Evolutionary conservation across 2,113 vertebrate species (phyloP).

Genomic region (Thinocorus orbignyianus): DNA sequence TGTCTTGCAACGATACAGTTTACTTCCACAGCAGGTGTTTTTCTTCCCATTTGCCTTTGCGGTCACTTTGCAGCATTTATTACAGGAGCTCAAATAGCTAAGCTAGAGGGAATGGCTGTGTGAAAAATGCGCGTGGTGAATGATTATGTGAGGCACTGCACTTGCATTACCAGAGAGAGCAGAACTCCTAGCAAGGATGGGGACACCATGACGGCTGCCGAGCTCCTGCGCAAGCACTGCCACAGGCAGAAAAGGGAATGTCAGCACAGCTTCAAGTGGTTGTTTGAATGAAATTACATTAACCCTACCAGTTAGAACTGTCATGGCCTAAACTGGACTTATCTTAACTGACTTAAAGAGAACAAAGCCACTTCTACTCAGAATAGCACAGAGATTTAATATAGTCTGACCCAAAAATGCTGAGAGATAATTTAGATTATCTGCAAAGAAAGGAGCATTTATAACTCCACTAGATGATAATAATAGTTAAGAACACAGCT

Average conservation of each 20-base stretch:
- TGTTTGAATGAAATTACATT: neutral
- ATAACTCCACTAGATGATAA: neutral
- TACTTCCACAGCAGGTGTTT: neutral
- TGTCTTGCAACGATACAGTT: neutral
- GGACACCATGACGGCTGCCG: neutral
- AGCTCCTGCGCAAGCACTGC: neutral
- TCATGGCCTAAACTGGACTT: neutral
- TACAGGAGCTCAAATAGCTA: neutral
- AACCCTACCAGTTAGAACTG: neutral
- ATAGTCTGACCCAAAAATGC: accelerated
- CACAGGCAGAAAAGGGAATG: neutral
- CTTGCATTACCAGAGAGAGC: neutral
- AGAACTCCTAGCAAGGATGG: neutral
- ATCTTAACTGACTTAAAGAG: neutral
- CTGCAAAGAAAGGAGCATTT: neutral
- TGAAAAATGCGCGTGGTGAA: too few relatives aligned
- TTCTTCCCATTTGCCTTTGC: neutral
- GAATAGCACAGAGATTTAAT: neutral
- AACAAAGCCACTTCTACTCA: neutral
- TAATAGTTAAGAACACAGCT: neutral
- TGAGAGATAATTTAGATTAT: neutral
- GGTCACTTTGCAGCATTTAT: neutral
- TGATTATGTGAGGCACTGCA: neutral
- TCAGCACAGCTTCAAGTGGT: neutral
- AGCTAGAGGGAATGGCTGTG: neutral